Base-by-base conservation (phyloP, 2,888 invertebrate species). In the Epirrhoe alternata region DNA sequence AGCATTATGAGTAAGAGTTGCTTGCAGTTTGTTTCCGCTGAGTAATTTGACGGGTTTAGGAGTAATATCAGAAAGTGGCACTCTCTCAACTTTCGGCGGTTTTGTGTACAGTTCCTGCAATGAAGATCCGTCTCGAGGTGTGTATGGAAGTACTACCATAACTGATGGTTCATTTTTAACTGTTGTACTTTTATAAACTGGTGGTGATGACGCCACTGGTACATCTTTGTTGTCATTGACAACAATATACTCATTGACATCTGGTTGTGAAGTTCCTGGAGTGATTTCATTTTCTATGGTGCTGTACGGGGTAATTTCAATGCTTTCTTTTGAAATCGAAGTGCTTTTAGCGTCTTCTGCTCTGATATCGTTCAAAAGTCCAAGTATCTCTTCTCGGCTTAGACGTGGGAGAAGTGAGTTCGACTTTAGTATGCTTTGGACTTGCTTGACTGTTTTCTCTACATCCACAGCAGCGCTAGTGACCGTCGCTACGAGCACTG, bases 121-220 rank as follows among this genome's bases (percentile, higher is more conserved):
- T 5, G 93, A 89, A 1, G 93, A 90, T 0, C 94, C 90, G 72
- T 94, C 94, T 45, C 94, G 86, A 6, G 94, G 92, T 53, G 95
- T 94, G 75, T 95, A 95, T 0, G 96, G 96, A 73, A 96, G 85
- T 0, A 96, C 96, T 0, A 96, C 94, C 94, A 95, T 95, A 16
- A 96, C 81, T 0, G 95, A 94, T 7, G 86, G 77, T 52, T 82
- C 82, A 47, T 74, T 77, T 57, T 77, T 80, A 60, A 84, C 87
- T 3, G 90, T 90, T 7, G 88, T 86, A 7, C 79, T 81, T 77
- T 89, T 86, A 42, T 82, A 38, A 14, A 70, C 73, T n/a, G 74
- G 74, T 7, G 77, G 68, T 8, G 79, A 70, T n/a, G 73, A 63
- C 17, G 79, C 68, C 31, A 77, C 67, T 55, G 78, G 72, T 59